Percentiles rank a stretch among this genome's conserved stretches.
phyloP scores from a whole-genome alignment of 1,140 invertebrate species.

The Listronotus oregonensis region DNA sequence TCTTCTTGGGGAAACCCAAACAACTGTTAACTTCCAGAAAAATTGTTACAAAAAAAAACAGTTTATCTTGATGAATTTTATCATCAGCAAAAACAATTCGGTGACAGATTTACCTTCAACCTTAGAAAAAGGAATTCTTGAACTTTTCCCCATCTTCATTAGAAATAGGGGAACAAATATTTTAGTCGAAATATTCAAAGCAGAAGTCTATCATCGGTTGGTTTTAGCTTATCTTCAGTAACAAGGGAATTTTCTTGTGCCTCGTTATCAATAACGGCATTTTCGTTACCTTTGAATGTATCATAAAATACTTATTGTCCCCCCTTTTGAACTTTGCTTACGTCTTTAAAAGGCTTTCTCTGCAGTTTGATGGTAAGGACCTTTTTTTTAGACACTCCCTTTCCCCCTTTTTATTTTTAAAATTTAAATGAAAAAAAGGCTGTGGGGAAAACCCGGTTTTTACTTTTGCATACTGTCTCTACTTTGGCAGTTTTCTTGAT shows the following conservation, averaged over 20 bases:
- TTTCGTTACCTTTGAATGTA: too few species aligned
- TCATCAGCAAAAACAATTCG: neutral
- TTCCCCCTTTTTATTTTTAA: neutral
- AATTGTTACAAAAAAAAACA: conserved; percentile 18
- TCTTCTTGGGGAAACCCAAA: conserved; percentile 3
- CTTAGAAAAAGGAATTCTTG: neutral
- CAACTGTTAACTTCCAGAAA: conserved; percentile 12
- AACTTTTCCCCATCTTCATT: neutral
- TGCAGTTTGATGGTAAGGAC: too few species aligned
- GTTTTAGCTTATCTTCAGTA: neutral
- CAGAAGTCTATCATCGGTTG: too few species aligned
- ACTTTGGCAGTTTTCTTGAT: neutral
- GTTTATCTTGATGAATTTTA: conserved; percentile 11
- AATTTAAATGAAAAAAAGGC: neutral
- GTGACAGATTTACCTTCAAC: conserved; percentile 1
- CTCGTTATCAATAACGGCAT: too few species aligned
- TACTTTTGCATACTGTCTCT: neutral
- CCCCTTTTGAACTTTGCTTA: too few species aligned
- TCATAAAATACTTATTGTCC: too few species aligned
- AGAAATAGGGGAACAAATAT: neutral
- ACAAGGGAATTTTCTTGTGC: too few species aligned
- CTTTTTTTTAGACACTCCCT: neutral
- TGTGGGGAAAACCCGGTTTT: neutral
- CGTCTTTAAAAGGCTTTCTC: too few species aligned
- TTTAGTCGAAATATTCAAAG: too few species aligned